Evolutionary conservation across 2,113 vertebrate species (phyloP).

Genomic region (Herpetotheres cachinnans): DNA sequence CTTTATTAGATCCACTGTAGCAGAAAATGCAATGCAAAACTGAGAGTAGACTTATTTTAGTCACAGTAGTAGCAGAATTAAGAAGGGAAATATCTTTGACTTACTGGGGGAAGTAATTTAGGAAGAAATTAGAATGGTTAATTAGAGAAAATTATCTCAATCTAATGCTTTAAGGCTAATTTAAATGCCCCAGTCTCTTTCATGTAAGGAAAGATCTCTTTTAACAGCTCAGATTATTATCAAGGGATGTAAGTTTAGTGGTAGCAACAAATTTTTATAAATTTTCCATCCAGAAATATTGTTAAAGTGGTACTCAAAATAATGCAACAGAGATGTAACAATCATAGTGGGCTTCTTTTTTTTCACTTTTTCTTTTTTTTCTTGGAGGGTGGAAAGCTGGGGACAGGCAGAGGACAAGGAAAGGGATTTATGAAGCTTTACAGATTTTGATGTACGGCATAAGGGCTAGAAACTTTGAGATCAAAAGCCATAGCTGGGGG

Average conservation of each 20-base stretch:
- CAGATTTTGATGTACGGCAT: background rate
- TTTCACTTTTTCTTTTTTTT: background rate
- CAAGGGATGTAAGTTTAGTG: background rate
- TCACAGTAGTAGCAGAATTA: constrained; percentile 15
- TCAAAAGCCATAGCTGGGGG: background rate
- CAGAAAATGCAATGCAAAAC: constrained; percentile 6
- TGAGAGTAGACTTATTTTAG: background rate
- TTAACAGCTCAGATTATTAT: constrained; percentile 14
- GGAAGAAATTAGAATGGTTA: constrained; percentile 40
- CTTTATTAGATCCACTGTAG: background rate
- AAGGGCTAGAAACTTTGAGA: background rate
- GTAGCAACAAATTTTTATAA: background rate
- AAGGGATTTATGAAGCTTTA: background rate
- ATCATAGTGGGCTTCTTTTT: background rate
- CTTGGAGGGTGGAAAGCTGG: accelerated
- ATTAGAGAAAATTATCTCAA: constrained; percentile 53
- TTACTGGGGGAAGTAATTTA: constrained; percentile 32
- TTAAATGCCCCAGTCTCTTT: constrained; percentile 43
- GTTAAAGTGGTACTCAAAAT: background rate
- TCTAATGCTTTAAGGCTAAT: constrained; percentile 42
- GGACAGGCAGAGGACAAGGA: background rate
- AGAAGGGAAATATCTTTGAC: constrained; percentile 19
- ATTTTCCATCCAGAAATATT: background rate
- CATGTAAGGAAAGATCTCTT: background rate
- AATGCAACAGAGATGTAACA: background rate